Conservation (phyloP, 2,888 invertebrate genomes). For the Anorthoa munda region DNA sequence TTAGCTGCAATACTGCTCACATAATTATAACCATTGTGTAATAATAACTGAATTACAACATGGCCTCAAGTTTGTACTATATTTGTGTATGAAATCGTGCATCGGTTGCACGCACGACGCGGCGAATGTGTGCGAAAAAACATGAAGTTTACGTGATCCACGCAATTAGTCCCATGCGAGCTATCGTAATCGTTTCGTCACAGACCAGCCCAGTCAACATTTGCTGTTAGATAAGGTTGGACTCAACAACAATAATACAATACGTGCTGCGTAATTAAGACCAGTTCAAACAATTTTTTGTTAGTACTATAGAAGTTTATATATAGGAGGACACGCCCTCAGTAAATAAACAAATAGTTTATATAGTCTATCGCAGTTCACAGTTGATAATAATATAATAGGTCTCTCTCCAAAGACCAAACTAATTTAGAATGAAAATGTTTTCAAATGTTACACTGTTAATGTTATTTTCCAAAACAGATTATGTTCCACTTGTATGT, state of each 20-base stretch:
- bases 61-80: constrained; percentile 70
- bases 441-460: background rate
- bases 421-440: too few species aligned
- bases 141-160: constrained; percentile 76
- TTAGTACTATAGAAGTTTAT: constrained; percentile 6
- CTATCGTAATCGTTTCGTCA: constrained; percentile 84
- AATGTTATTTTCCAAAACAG: background rate
- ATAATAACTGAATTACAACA: constrained; percentile 75
- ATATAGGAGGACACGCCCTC: background rate
- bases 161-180: constrained; percentile 78
- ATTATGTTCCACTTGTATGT: background rate
- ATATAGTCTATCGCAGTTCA: constrained; percentile 1
- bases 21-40: constrained; percentile 77
- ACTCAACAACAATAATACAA: constrained; percentile 52
- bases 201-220: constrained; percentile 80
- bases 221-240: constrained; percentile 70
- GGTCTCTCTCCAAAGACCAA: background rate
- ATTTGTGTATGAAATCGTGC: constrained; percentile 76
- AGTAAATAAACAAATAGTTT: constrained; percentile 1
- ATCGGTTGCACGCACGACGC: constrained; percentile 68
- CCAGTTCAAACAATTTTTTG: constrained; percentile 35
- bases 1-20: constrained; percentile 52
- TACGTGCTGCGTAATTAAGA: constrained; percentile 36
- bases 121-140: constrained; percentile 64
- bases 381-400: background rate